Evolutionary conservation across 2,113 vertebrate species (phyloP), one percentile per base, ranked within the genome.

Genomic region (Xiphophorus maculatus): DNA sequence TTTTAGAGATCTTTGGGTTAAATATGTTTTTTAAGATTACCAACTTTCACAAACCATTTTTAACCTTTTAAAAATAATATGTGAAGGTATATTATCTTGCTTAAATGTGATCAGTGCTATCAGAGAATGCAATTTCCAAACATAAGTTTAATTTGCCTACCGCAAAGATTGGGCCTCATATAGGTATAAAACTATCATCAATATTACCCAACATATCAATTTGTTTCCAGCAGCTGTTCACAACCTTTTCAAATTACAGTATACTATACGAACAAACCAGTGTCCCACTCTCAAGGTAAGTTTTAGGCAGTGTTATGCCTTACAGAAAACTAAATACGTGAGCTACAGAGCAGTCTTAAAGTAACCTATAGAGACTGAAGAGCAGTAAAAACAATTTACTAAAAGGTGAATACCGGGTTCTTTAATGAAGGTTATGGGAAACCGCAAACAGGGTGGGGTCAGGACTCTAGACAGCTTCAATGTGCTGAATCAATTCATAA

Each of bases 401-500:
- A 25, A 25, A 58, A 58, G 51, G 25, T 25, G 17, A 58, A 11
- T n/a, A 9, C 17, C 10, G 7, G 22, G 25, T 3, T 54, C 51
- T 54, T 54, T 25, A 54, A 25, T 54, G 51, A 54, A 58, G 51
- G 25, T 58, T n/a, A 58, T 2, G 10, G 54, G 30, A 42, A 27
- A 70, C 27, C 51, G 42, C 14, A 29, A 22, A 66, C 32, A 28
- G 40, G 74, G 79, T n/a, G 28, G 76, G 79, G 79, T 73, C 71
- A 73, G 67, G 76, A 66, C 42, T 64, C 0, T 0, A 63, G 51
- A 15, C 67, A 64, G 3, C 71, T n/a, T 30, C 44, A 64, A n/a
- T 28, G 11, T 7, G 4, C n/a, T 71, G 71, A 71, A 40, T 77
- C 65, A 81, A 68, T 87, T 90, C 76, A 62, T 81, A 79, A 63